These are phyloP conservation scores for Acropternis orthonyx DNA, from an alignment of 2,797 vertebrate genomes.

Conservation along the genomic window DNA sequence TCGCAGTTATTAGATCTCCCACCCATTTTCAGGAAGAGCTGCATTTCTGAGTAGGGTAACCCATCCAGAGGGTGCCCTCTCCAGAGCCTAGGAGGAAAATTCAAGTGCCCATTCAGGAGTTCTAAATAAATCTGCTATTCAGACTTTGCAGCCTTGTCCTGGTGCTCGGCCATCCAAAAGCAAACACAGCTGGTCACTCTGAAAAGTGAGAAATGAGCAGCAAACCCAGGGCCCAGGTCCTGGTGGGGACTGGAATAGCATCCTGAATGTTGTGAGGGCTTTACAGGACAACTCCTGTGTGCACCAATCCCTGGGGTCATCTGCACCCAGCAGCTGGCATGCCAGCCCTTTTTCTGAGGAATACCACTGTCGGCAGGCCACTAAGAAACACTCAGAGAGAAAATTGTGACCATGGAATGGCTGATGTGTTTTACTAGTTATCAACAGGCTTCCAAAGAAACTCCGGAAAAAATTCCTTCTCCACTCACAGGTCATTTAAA, in stretches of 20 bases:
- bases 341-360: neutral
- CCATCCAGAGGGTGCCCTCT: neutral
- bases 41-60: neutral
- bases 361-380: neutral
- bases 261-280: neutral
- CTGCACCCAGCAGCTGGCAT: neutral
- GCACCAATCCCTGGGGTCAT: neutral
- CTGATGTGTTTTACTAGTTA: neutral
- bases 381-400: neutral
- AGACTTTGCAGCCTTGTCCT: neutral
- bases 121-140: neutral
- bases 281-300: neutral
- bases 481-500: neutral
- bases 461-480: neutral
- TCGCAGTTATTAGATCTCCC: neutral
- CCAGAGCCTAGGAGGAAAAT: neutral
- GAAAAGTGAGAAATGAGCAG: neutral
- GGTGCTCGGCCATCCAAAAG: neutral
- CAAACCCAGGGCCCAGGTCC: neutral
- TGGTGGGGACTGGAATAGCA: neutral
- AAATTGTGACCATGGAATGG: neutral
- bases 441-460: neutral
- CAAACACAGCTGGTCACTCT: neutral
- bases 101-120: neutral
- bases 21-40: neutral